Evolutionary conservation across 2,113 vertebrate genomes (phyloP).

Genomic region (Pterocles orientalis): DNA sequence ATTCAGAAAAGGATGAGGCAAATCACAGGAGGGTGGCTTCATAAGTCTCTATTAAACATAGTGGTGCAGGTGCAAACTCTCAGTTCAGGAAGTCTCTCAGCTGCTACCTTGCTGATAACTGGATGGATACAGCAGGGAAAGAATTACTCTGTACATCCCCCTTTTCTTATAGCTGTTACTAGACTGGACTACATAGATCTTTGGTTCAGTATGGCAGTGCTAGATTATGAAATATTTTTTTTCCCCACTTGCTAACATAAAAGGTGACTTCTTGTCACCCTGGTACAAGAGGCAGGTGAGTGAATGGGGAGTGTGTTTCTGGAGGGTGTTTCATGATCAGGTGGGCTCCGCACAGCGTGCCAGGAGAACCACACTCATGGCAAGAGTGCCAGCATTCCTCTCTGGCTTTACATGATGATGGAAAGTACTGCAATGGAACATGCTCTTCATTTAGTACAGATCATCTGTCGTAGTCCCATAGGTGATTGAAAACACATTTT

Average conservation of each 20-base stretch:
- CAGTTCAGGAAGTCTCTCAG: background rate
- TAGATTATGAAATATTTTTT: background rate
- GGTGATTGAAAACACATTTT: constrained; percentile 29
- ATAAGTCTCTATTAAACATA: background rate
- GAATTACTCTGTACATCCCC: background rate
- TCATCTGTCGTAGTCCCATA: background rate
- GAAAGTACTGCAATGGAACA: background rate
- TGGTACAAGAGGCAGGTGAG: background rate
- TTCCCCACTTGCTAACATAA: background rate
- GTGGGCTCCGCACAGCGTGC: background rate
- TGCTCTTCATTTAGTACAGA: background rate
- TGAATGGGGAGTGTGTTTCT: background rate
- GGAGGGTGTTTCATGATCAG: background rate
- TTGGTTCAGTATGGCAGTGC: background rate
- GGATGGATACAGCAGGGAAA: background rate
- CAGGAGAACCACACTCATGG: fast-evolving
- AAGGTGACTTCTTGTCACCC: background rate
- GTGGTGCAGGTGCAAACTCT: background rate
- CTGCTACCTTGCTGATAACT: background rate
- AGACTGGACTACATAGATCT: background rate
- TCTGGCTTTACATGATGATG: background rate
- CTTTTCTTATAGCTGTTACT: background rate
- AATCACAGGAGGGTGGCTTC: background rate
- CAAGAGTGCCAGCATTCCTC: background rate
- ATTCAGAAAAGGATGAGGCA: background rate